Evolutionary conservation across 1,140 invertebrate species (phyloP), one percentile per base, ranked within the genome.

Genomic region (Condylostylus longicornis): DNA sequence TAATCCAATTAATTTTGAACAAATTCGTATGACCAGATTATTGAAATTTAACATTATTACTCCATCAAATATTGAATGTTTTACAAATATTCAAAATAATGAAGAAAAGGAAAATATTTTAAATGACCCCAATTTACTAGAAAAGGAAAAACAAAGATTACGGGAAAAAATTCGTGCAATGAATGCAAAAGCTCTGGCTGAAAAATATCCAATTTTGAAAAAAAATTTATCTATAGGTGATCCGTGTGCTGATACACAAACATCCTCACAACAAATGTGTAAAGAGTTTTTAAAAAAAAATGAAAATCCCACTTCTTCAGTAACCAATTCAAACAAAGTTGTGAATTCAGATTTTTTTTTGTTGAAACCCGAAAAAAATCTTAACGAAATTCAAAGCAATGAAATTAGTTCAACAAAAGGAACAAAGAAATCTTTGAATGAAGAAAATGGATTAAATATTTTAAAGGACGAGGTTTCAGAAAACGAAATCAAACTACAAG

Each of bases 71-170:
- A 5, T 12, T 14, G 6, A 18, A 27, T n/a, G n/a, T n/a, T n/a
- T n/a, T n/a, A n/a, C 5, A 19, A 18, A 29, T 9, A 37, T 31
- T 18, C 45, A 53, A 45, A 32, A 53, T 1, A 48, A 58, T 37
- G 58, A 61, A 47, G 35, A 62, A 2, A 37, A n/a, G n/a, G n/a
- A n/a, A n/a, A n/a, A n/a, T n/a, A n/a, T n/a, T n/a, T n/a, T n/a
- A n/a, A n/a, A n/a, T n/a, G n/a, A n/a, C n/a, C n/a, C 38, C 5
- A 34, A 13, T 13, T 7, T 9, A 14, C 3, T 30, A 29, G 20
- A 33, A 4, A 12, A 46, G 42, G 15, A 50, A 44, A 18, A 46
- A 44, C 10, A 44, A 40, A 28, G 46, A 44, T 38, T 37, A 28
- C 17, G 33, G 41, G 19, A 36, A 4, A 32, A 31, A 13, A 41